These are phyloP conservation scores for Pachycephus smyrnensis DNA, from an alignment of 2,888 invertebrate species.

Conservation along the genomic window DNA sequence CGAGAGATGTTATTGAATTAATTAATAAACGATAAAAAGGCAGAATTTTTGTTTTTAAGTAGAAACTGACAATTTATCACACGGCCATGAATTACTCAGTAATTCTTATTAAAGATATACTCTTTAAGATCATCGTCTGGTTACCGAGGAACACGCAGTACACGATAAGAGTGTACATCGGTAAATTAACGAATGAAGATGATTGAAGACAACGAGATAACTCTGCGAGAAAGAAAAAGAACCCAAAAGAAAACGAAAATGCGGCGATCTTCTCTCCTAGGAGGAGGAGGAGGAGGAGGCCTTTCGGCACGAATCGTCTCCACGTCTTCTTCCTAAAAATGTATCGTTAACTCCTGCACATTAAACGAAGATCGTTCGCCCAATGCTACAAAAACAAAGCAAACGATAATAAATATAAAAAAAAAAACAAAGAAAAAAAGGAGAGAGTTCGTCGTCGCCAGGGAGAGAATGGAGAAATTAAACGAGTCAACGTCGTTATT, in stretches of 20 bases:
- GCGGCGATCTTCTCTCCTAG: not conserved
- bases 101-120: not conserved
- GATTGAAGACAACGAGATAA: not conserved
- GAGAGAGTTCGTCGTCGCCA: not conserved
- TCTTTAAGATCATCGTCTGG: not conserved
- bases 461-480: not conserved
- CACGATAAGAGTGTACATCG: not conserved
- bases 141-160: not conserved
- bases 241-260: not conserved
- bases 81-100: not conserved
- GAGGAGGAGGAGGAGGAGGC: too few relatives aligned
- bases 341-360: not conserved
- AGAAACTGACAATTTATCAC: not conserved
- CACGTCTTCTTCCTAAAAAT: not conserved
- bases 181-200: not conserved
- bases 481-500: not conserved
- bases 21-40: not conserved
- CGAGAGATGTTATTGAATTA: not conserved
- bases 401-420: slow-evolving; percentile 28
- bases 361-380: not conserved
- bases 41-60: not conserved
- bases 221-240: not conserved
- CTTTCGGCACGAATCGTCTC: not conserved
- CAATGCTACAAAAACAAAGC: slow-evolving; percentile 31
- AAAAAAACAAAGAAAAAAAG: slow-evolving; percentile 26